phyloP scores from a whole-genome alignment of 1,140 invertebrate genomes.

The Monomorium pharaonis region DNA sequence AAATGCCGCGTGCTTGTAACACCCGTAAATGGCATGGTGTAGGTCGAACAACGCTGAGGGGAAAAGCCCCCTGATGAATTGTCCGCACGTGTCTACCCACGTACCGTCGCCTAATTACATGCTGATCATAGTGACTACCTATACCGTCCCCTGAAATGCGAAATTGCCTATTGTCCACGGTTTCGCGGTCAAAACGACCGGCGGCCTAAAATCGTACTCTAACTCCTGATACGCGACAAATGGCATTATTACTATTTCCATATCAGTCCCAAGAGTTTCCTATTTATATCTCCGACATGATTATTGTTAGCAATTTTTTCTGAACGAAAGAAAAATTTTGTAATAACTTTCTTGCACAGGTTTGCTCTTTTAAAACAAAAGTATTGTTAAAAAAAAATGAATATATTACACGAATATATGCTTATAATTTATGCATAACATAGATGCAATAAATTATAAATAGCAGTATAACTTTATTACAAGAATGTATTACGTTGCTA shows the following conservation, averaged over 20 bases:
- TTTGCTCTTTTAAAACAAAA: background rate
- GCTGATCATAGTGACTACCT: slow-evolving; percentile 83
- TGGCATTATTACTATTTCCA: slow-evolving; percentile 45
- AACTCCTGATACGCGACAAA: slow-evolving; percentile 66
- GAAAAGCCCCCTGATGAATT: slow-evolving; percentile 83
- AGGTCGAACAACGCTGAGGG: slow-evolving; percentile 73
- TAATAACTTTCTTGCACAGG: background rate
- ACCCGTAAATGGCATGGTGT: slow-evolving; percentile 81
- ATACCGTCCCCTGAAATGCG: slow-evolving; percentile 79
- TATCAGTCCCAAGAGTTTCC: background rate
- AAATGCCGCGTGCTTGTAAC: slow-evolving; percentile 79
- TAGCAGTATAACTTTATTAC: background rate
- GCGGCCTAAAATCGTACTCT: slow-evolving; percentile 63
- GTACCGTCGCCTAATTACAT: slow-evolving; percentile 84
- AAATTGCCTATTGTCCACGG: slow-evolving; percentile 81
- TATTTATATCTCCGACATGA: background rate
- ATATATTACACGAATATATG: background rate
- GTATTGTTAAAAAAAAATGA: background rate
- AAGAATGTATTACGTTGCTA: background rate
- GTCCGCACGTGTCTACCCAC: slow-evolving; percentile 83
- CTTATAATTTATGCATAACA: background rate
- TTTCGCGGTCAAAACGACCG: slow-evolving; percentile 79
- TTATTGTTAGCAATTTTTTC: background rate
- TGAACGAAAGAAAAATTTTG: background rate
- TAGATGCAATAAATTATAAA: background rate